Base-by-base conservation (phyloP, 2,888 invertebrate species). In the Pyrgus malvae region DNA sequence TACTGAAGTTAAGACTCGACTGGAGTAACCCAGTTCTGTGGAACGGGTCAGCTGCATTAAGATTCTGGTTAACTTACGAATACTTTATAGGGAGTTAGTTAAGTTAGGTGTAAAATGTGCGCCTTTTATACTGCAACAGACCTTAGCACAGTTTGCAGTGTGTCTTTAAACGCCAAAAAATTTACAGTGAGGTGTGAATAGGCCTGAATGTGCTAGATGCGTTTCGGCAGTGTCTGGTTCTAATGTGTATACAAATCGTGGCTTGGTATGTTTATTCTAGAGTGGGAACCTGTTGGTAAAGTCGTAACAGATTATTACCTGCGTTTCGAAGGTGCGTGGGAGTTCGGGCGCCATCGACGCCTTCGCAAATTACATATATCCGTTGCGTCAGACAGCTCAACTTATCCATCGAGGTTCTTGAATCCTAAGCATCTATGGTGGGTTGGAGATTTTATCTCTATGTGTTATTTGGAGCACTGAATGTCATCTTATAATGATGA, bases 311-410 rank as follows among this genome's bases (percentile, higher is more conserved):
- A 59, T 60, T 48, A 65, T 61, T 64, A 64, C 59, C 59, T 57
- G 56, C 45, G 59, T 57, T 59, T 62, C 59, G 53, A 27, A 31
- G 57, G 33, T 59, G 68, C 64, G 72, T 71, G 60, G 71, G 71
- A 65, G 58, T 57, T 48, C 17, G 60, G 70, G 70, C 74, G 72
- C 73, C 73, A 62, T 60, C 60, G 51, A 66, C 74, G 68, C 72
- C 72, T 63, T 55, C 66, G 67, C 64, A 60, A 57, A 53, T 59
- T 55, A 46, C 46, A 40, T 51, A 46, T 54, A 40, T 51, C 46
- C 57, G 55, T 67, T 67, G 65, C 65, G 60, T 61, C 62, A 63
- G 63, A 44, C 46, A 31, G 45, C 40, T 54, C 53, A 33, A 31
- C 45, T 46, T 54, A 31, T 40, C 53, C 45, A 23, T 45, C 53